Evolutionary conservation across 2,797 vertebrate species (phyloP).

Genomic region (Trachurus trachurus): DNA sequence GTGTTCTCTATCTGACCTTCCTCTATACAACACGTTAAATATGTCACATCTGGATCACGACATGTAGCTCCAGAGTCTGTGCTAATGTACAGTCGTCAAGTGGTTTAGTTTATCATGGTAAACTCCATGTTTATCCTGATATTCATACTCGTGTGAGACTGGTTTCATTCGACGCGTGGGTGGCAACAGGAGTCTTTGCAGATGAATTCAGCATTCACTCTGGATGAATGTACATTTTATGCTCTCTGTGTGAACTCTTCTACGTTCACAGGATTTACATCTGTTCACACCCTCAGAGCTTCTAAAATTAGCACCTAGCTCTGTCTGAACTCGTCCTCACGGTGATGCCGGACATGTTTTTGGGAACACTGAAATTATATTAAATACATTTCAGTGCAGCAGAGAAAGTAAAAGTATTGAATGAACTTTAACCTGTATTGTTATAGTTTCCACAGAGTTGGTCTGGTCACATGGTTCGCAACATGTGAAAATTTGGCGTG

Average conservation of each 20-base stretch:
- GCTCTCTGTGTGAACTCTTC: neutral
- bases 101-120: too few relatives aligned
- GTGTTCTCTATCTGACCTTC: neutral
- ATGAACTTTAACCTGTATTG: neutral
- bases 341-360: neutral
- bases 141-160: too few relatives aligned
- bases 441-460: neutral
- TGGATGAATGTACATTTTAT: neutral
- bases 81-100: too few relatives aligned
- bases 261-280: neutral
- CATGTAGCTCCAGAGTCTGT: neutral
- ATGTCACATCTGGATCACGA: neutral
- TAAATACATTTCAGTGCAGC: neutral
- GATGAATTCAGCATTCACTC: neutral
- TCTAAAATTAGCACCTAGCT: neutral
- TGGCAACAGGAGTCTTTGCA: neutral
- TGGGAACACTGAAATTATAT: neutral
- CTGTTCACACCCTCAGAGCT: neutral
- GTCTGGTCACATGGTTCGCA: constrained; percentile 14
- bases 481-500: neutral
- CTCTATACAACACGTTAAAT: neutral
- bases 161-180: neutral
- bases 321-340: neutral
- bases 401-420: too few relatives aligned
- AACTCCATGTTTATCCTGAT: too few relatives aligned